These are phyloP conservation scores for Paratilapia polleni DNA, from an alignment of 2,113 vertebrate genomes.

Conservation along the genomic window DNA sequence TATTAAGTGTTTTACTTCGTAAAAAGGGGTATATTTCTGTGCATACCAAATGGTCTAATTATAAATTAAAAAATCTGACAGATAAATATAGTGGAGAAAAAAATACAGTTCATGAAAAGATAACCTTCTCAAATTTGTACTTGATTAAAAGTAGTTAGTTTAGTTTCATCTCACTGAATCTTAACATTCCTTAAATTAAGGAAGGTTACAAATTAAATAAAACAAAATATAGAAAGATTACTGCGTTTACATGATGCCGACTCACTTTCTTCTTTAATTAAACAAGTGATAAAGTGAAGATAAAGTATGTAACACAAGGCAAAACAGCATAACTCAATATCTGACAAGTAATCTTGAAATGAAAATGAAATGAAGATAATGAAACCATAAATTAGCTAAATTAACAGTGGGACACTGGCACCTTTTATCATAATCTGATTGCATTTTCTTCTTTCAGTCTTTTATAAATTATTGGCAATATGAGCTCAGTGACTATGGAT, in stretches of 20 bases:
- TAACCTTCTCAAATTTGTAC: neutral
- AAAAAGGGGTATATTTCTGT: no score
- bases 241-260: neutral
- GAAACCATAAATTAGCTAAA: neutral
- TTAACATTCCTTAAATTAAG: neutral
- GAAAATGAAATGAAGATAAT: conserved; percentile 5
- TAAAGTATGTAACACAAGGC: neutral
- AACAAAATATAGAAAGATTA: neutral
- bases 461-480: conserved; percentile 6
- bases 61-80: neutral
- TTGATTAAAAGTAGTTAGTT: neutral
- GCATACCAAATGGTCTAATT: neutral
- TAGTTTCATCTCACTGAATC: neutral
- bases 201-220: neutral
- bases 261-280: neutral
- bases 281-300: neutral
- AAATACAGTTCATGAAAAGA: neutral
- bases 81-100: neutral
- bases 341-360: neutral
- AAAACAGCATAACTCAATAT: neutral
- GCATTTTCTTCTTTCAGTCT: neutral
- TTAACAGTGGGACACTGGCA: neutral
- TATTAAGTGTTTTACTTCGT: no score
- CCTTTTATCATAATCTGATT: conserved; percentile 4
- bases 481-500: neutral